Evolutionary conservation across 2,113 vertebrate genomes (phyloP), one percentile per base, ranked within the genome.

Genomic region (Syngnathus floridae): DNA sequence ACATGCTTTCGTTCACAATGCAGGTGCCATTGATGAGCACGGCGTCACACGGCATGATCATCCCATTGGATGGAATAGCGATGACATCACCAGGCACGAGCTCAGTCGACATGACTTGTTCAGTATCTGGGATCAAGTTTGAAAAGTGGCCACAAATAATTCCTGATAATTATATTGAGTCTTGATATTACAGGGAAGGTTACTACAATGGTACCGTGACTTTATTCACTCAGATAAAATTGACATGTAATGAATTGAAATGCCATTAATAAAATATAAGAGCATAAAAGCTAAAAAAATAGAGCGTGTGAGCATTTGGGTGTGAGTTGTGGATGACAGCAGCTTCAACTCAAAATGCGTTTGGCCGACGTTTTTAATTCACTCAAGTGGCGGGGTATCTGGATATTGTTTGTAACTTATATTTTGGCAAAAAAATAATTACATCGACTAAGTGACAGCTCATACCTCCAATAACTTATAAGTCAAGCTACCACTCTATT

Each of bases 1-100:
- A 83, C 95, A 97, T 97, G 91, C 95, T 97, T 88, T 98, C 96
- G 19, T 97, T 97, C 36, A 98, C 95, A 67, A 98, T 96, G 81
- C 96, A 98, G 74, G 93, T 98, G 55, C 96, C 96, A 56, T 82
- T 91, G 69, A 95, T 83, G 46, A 98, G 92, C 11, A 92, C 92
- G 0, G 95, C 95, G 45, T 98, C 96, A 65, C 96, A 98, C 9
- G 96, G 93, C 96, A 98, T 95, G 79, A 97, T 90, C 78, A 90
- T 95, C 63, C 96, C 96, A 49, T 95, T 95, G 26, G 91, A 85
- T 60, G 96, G 95, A 88, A 98, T 93, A 56, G 93, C 56, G 45
- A 98, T 90, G 80, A 96, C 83, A 70, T 98, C 96, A 73, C 96
- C 96, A 0, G 96, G 96, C 70, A 98, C 95, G 2, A 98, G 92